Percentiles rank a stretch among this genome's conserved stretches.
phyloP scores from a whole-genome alignment of 2,888 invertebrate genomes.

The Drosophila helvetica region DNA sequence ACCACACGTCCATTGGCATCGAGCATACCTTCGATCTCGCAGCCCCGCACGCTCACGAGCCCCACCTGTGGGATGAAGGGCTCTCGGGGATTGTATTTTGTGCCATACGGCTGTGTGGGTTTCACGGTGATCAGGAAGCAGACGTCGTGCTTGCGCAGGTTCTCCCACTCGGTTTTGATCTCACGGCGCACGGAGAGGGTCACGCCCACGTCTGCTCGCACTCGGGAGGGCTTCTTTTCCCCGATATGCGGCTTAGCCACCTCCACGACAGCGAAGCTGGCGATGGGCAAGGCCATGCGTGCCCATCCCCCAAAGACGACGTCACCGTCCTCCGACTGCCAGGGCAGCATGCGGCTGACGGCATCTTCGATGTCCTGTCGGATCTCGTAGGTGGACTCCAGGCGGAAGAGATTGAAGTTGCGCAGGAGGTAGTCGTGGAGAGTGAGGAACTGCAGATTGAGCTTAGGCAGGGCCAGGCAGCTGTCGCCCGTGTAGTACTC shows the following conservation, averaged over 20 bases:
- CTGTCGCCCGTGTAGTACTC: conserved; percentile 98
- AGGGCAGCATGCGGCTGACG: conserved; percentile 96
- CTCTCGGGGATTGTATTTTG: conserved; percentile 91
- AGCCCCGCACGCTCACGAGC: conserved; percentile 95
- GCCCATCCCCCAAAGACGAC: conserved; percentile 99
- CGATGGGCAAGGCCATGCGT: conserved; percentile 97
- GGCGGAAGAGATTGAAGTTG: conserved; percentile 98
- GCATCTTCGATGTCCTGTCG: conserved; percentile 99
- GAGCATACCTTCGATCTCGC: conserved; percentile 99
- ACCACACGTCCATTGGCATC: conserved; percentile 97
- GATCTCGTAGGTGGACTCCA: conserved; percentile 98
- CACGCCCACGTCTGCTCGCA: conserved; percentile 97
- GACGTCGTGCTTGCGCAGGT: conserved; percentile 97
- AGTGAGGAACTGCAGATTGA: conserved; percentile 99
- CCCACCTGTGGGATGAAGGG: conserved; percentile 97
- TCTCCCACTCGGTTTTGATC: conserved; percentile 98
- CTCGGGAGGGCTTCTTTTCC: conserved; percentile 97
- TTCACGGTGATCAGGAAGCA: conserved; percentile 97
- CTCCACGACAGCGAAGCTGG: conserved; percentile 96
- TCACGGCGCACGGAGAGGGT: conserved; percentile 95
- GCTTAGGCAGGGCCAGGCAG: conserved; percentile 97
- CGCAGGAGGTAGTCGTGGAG: conserved; percentile 98
- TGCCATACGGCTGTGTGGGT: conserved; percentile 92
- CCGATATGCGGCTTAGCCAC: conserved; percentile 96
- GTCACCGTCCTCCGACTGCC: conserved; percentile 94